Evolutionary conservation across 2,113 vertebrate genomes (phyloP).

Genomic region (mouse (Mus musculus)): DNA sequence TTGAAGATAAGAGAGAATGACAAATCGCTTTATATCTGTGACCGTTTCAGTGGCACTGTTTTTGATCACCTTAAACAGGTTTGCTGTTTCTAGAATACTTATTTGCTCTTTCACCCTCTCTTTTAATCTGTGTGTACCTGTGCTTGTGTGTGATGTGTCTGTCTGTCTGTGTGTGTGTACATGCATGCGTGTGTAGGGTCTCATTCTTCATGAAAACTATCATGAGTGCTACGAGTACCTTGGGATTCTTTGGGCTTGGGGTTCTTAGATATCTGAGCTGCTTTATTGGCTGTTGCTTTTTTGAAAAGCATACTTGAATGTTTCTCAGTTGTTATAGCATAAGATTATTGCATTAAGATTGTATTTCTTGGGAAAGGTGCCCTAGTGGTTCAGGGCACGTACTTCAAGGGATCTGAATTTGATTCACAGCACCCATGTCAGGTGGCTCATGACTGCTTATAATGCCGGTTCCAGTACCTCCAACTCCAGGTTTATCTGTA

Average conservation of each 20-base stretch:
- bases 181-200: neutral
- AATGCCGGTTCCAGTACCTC: too few species aligned
- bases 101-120: neutral
- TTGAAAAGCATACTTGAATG: conserved; percentile 9
- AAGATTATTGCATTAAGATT: conserved; percentile 6
- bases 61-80: conserved; percentile 96
- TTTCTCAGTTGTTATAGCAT: neutral
- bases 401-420: neutral
- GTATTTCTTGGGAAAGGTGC: neutral
- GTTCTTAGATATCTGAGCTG: neutral
- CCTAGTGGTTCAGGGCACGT: neutral
- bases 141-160: neutral
- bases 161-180: neutral
- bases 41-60: conserved; percentile 90
- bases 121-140: neutral
- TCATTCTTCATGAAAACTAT: neutral
- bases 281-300: conserved; percentile 38
- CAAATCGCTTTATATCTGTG: conserved; percentile 96
- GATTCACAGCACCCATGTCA: neutral
- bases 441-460: neutral
- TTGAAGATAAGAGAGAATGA: conserved; percentile 92
- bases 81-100: neutral
- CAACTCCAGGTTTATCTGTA: neutral
- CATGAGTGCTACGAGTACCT: neutral
- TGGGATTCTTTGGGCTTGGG: conserved; percentile 17